A percentile compares a stretch with the other conserved stretches of the same genome.
phyloP scores from a whole-genome alignment of 2,113 vertebrate genomes.

The Crotophaga sulcirostris region DNA sequence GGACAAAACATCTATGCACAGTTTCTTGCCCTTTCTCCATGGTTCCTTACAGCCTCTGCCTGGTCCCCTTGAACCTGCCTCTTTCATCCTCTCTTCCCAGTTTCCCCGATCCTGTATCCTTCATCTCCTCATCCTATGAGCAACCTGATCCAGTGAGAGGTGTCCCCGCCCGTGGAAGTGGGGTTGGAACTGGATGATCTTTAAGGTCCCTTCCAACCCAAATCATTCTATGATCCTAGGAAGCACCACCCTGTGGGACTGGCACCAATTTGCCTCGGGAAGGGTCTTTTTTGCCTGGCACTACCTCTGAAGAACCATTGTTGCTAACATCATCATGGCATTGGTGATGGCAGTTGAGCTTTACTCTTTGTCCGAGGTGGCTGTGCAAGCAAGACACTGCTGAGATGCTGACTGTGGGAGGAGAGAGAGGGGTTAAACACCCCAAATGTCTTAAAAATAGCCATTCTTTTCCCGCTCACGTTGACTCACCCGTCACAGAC shows the following conservation, averaged over 20 bases:
- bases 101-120: not conserved
- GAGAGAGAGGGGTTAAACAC: not conserved
- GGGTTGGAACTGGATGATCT: no score
- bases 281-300: not conserved
- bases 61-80: not conserved
- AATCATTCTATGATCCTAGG: no score
- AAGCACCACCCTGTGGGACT: not conserved
- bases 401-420: not conserved
- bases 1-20: rapidly evolving
- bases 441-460: constrained; percentile 5
- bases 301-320: not conserved
- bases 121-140: not conserved
- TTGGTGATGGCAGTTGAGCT: not conserved
- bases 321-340: not conserved
- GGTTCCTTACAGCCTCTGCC: not conserved
- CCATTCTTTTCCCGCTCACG: not conserved
- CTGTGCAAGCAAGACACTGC: not conserved
- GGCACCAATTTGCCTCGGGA: not conserved
- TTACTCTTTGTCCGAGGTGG: not conserved
- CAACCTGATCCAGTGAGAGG: no score
- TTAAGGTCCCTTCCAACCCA: no score
- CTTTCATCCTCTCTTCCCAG: not conserved
- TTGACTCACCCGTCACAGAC: not conserved
- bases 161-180: no score
- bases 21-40: not conserved